Evolutionary conservation across 2,797 vertebrate genomes (phyloP).

Genomic region (Sphenopsis melanotis): DNA sequence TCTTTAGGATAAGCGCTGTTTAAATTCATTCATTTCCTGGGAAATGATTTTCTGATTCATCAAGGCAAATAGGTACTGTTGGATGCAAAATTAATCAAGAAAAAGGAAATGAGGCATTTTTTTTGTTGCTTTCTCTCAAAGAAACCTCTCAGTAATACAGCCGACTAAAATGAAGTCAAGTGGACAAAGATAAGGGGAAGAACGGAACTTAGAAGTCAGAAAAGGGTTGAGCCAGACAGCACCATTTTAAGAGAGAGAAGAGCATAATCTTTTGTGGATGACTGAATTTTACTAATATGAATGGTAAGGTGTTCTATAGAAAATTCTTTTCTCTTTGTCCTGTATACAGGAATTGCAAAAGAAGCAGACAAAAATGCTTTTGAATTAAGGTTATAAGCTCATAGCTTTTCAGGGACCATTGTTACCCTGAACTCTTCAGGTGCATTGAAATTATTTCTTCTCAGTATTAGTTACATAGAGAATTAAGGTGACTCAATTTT

Average conservation of each 20-base stretch:
- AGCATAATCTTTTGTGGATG: background rate
- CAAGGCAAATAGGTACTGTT: conserved; percentile 42
- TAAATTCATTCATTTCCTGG: conserved; percentile 25
- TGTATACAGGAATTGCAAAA: background rate
- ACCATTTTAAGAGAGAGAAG: background rate
- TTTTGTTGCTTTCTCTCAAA: conserved; percentile 17
- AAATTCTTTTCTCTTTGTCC: background rate
- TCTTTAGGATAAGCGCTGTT: conserved; percentile 20
- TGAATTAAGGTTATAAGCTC: background rate
- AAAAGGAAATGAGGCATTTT: conserved; percentile 21
- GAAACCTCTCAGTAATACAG: background rate
- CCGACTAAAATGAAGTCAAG: background rate
- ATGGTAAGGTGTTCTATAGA: background rate
- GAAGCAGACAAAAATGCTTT: background rate
- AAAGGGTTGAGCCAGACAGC: background rate
- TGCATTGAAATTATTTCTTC: background rate
- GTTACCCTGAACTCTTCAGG: background rate
- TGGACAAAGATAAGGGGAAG: background rate
- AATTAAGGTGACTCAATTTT: background rate
- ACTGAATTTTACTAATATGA: background rate
- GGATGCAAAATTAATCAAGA: conserved; percentile 47
- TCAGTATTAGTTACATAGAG: background rate
- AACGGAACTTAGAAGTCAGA: background rate
- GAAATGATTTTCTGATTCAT: conserved; percentile 45
- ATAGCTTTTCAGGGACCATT: background rate